Conservation (phyloP, 2,888 invertebrate species). For the Eupithecia insigniata region DNA sequence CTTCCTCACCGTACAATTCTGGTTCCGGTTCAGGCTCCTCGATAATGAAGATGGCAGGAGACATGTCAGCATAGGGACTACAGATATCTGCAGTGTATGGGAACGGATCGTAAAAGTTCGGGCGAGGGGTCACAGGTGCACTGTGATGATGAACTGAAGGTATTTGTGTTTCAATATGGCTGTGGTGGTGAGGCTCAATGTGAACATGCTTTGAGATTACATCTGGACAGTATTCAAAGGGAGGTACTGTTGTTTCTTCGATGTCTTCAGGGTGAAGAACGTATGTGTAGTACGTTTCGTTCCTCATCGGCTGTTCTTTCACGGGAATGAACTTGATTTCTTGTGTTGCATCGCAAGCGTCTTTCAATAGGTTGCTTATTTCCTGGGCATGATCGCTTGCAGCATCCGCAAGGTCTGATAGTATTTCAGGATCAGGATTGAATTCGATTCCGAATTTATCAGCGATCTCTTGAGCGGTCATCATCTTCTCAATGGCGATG, state of each 20-base stretch:
- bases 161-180: constrained; percentile 63
- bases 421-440: constrained; percentile 71
- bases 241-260: constrained; percentile 41
- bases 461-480: constrained; percentile 79
- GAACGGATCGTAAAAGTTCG: constrained; percentile 68
- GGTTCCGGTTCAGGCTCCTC: constrained; percentile 67
- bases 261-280: constrained; percentile 48
- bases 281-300: constrained; percentile 54
- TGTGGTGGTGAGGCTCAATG: constrained; percentile 50
- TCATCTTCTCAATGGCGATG: constrained; percentile 80
- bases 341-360: constrained; percentile 55
- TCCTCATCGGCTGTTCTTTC: constrained; percentile 44
- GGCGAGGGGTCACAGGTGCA: constrained; percentile 62
- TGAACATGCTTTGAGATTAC: constrained; percentile 41
- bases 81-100: constrained; percentile 61
- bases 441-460: constrained; percentile 76
- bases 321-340: constrained; percentile 49
- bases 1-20: constrained; percentile 71
- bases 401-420: constrained; percentile 69
- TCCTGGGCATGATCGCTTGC: constrained; percentile 73
- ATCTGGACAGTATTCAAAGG: constrained; percentile 40
- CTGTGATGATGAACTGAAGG: constrained; percentile 54
- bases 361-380: constrained; percentile 64
- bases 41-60: constrained; percentile 52
- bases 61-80: constrained; percentile 61